phyloP scores from a whole-genome alignment of 2,113 vertebrate genomes.

The Anarhynchus alexandrinus region DNA sequence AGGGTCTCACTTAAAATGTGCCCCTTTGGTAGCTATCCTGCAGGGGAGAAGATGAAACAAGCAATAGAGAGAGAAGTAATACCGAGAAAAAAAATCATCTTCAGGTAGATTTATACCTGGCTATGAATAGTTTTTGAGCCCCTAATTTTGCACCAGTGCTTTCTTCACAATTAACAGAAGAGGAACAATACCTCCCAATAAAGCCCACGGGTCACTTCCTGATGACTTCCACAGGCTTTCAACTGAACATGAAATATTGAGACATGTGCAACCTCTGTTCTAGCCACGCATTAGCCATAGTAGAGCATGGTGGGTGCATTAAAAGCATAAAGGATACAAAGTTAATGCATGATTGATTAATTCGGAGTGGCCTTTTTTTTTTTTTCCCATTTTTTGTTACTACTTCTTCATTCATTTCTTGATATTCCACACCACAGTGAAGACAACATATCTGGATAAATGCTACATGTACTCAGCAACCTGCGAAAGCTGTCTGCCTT shows the following conservation, averaged over 20 bases:
- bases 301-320: background rate
- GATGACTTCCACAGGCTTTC: background rate
- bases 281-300: background rate
- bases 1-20: background rate
- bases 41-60: background rate
- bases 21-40: background rate
- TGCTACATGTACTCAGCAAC: background rate
- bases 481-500: background rate
- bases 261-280: background rate
- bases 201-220: background rate
- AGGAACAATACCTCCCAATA: background rate
- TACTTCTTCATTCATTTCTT: background rate
- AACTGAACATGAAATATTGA: background rate
- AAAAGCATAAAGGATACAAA: background rate
- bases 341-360: background rate
- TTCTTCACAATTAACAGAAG: background rate
- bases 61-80: background rate
- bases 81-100: background rate
- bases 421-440: background rate
- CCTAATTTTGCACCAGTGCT: background rate
- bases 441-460: background rate
- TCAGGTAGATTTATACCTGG: background rate
- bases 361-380: background rate
- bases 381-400: background rate
- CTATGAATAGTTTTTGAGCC: background rate